Evolutionary conservation across 2,888 invertebrate genomes (phyloP).

Genomic region (Caradrina kadenii): DNA sequence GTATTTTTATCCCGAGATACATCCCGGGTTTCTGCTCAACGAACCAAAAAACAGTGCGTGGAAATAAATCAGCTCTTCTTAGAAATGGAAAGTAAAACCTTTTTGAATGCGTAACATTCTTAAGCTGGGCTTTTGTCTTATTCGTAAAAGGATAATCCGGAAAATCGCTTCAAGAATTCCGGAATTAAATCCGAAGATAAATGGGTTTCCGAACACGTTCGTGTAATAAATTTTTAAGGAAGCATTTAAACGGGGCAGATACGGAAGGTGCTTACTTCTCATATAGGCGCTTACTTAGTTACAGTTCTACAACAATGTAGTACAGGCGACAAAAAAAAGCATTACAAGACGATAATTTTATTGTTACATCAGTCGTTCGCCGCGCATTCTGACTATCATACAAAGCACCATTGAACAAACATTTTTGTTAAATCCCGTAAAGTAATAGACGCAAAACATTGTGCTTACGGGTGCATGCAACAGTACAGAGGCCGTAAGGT

Average conservation of each 20-base stretch:
- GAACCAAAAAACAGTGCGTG: constrained; percentile 39
- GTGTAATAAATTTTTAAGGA: constrained; percentile 25
- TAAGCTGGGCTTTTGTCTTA: constrained; percentile 25
- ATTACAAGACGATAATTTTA: no score
- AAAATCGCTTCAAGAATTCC: constrained; percentile 36
- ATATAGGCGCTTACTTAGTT: background rate
- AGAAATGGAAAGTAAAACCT: constrained; percentile 35
- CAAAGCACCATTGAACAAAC: no score
- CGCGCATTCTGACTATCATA: no score
- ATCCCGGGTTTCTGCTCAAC: constrained; percentile 24
- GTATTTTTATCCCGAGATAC: background rate
- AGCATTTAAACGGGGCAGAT: background rate
- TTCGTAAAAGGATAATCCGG: constrained; percentile 42
- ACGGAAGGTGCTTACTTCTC: background rate
- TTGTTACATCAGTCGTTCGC: no score
- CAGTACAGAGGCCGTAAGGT: no score
- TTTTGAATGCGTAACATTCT: constrained; percentile 34
- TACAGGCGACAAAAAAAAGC: no score
- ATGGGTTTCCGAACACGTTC: constrained; percentile 31
- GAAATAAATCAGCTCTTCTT: constrained; percentile 40
- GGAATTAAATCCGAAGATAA: constrained; percentile 42
- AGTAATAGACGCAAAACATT: no score
- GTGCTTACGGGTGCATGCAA: no score
- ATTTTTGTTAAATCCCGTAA: no score
- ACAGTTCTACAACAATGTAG: background rate